These are phyloP conservation scores for Oryzias celebensis DNA, from an alignment of 2,113 vertebrate genomes.

Conservation along the genomic window DNA sequence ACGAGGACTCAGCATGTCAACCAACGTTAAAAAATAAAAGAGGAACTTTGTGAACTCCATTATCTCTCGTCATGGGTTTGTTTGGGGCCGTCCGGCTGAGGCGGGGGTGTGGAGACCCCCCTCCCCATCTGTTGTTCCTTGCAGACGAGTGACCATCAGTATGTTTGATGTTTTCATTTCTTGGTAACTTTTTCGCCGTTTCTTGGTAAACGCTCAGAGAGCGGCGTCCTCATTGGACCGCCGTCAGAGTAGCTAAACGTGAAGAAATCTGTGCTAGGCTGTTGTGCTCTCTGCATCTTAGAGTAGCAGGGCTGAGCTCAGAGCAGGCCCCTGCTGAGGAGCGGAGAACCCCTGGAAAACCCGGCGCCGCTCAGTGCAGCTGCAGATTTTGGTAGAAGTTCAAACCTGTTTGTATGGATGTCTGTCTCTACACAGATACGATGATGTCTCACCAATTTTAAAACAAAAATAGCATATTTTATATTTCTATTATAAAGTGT, in stretches of 20 bases:
- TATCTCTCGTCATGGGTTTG: conserved; percentile 64
- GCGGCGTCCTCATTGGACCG: too few relatives aligned
- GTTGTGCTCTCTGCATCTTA: conserved; percentile 73
- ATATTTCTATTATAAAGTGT: conserved; percentile 87
- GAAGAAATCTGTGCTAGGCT: conserved; percentile 67
- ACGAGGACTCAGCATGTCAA: conserved; percentile 85
- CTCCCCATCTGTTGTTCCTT: conserved; percentile 67
- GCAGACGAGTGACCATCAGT: conserved; percentile 72
- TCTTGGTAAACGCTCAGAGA: conserved; percentile 22
- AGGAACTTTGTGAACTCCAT: conserved; percentile 61
- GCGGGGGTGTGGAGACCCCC: neutral
- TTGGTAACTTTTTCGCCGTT: conserved; percentile 67
- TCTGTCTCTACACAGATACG: conserved; percentile 84
- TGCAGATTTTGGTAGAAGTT: conserved; percentile 90
- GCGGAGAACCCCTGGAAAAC: too few relatives aligned
- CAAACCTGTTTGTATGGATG: conserved; percentile 84
- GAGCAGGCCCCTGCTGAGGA: conserved; percentile 35
- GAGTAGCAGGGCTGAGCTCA: conserved; percentile 57
- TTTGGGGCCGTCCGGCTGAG: conserved; percentile 33
- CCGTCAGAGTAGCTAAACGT: conserved; percentile 26
- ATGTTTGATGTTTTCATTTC: conserved; percentile 73
- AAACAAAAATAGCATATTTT: conserved; percentile 85
- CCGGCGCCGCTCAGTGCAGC: too few relatives aligned
- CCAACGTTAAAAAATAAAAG: conserved; percentile 59
- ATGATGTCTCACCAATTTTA: conserved; percentile 86